A percentile compares a stretch with the other conserved stretches of the same genome.
Conservation (phyloP, 1,140 invertebrate species). For the Belonocnema kinseyi region DNA sequence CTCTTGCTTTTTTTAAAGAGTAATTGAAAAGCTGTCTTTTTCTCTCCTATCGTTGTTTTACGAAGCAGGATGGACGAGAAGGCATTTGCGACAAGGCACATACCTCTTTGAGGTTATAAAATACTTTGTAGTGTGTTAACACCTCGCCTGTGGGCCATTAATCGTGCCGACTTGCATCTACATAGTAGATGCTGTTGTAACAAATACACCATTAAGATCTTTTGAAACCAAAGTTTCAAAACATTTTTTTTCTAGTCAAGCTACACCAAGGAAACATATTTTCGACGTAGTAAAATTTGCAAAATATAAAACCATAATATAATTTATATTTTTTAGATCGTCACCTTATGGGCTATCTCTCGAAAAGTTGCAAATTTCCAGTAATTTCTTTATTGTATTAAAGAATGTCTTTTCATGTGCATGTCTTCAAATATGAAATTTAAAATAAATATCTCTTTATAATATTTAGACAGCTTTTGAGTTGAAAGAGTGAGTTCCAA, state of each 20-base stretch:
- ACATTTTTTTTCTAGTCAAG: not conserved
- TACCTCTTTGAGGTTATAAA: constrained; percentile 58
- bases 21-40: constrained; percentile 8
- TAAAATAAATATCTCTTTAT: no score
- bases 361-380: no score
- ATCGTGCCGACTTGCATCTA: constrained; percentile 41
- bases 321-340: no score
- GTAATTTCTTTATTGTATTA: no score
- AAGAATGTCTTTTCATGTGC: no score
- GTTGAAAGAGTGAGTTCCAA: no score
- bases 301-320: not conserved
- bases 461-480: no score
- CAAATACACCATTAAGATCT: constrained; percentile 13
- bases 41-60: not conserved
- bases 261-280: not conserved
- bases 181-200: constrained; percentile 39
- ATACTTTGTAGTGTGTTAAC: constrained; percentile 58
- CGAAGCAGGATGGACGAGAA: constrained; percentile 53
- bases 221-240: constrained; percentile 22
- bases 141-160: constrained; percentile 55
- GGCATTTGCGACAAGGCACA: constrained; percentile 48
- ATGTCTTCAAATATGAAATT: no score
- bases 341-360: no score
- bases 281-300: not conserved
- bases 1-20: not conserved